Evolutionary conservation across 2,888 invertebrate genomes (phyloP).

Genomic region (Stegophylla sp.): DNA sequence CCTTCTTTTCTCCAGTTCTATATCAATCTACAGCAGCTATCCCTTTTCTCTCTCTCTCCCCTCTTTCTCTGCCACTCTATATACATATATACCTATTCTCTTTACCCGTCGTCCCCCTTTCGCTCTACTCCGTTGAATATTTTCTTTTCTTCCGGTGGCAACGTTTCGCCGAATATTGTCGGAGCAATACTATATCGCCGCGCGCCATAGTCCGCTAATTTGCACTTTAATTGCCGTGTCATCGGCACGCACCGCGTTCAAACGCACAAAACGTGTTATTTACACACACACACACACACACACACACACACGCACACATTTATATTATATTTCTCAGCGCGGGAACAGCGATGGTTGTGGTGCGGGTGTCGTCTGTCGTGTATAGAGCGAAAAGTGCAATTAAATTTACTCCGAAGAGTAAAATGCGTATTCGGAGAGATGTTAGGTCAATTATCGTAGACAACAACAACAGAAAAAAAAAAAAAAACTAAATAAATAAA

Average conservation of each 20-base stretch:
- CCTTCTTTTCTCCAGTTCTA: too few species aligned
- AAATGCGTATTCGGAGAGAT: neutral
- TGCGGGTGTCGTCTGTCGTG: neutral
- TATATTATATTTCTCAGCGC: neutral
- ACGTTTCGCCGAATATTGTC: neutral
- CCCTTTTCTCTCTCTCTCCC: too few species aligned
- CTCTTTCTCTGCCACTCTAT: neutral
- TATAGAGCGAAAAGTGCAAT: neutral
- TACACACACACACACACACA: too few species aligned
- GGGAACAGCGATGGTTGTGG: neutral
- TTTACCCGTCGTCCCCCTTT: neutral
- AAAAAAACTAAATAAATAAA: neutral
- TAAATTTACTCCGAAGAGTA: neutral
- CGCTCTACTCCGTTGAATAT: neutral
- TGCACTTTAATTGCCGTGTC: conserved; percentile 57
- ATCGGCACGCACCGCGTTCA: conserved; percentile 37
- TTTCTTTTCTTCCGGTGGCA: neutral
- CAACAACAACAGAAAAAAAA: neutral
- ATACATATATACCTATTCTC: neutral
- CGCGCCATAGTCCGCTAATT: conserved; percentile 12
- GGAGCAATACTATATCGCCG: neutral
- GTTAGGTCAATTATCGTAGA: neutral
- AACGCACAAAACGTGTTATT: neutral
- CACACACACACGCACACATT: too few species aligned
- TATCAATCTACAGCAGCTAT: too few species aligned